Evolutionary conservation across 2,113 vertebrate genomes (phyloP), one percentile per base, ranked within the genome.

Genomic region (Oceanodroma tethys): DNA sequence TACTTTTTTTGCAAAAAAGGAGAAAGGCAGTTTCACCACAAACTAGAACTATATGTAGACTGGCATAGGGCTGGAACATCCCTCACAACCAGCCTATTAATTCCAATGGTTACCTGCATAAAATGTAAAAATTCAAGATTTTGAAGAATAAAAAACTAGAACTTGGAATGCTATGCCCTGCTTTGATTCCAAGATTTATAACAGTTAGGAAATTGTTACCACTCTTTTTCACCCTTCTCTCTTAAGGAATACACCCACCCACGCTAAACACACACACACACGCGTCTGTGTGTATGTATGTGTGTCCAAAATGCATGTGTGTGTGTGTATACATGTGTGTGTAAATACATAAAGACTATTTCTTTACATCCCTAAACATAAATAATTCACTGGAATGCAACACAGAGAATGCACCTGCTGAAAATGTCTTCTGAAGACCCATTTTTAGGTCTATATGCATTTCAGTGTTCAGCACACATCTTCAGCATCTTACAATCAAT

Each of bases 251-350:
- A 40, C 13, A 48, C 10, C 4, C 43, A 5, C 63, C 22, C 30
- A 65, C 36, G 17, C 59, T 16, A 2, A 63, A 71, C 10, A 56
- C 43, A 85, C 10, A 13, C 36, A 70, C 34, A 56, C 6, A 32
- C 1, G 3, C 3, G n/a, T n/a, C 11, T 30, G 15, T 32, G 4
- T 53, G 20, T 20, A 40, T 48, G 5, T 13, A 23, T 2, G 14
- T 19, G 45, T 45, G 45, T 19, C 18, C n/a, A 73, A 78, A 74
- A 50, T 30, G 32, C 12, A 12, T 19, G 45, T 45, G 36, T 34
- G 6, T 59, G 7, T 36, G 12, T 55, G 9, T 42, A 2, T 34
- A 7, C 32, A 36, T 11, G 12, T 36, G 7, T n/a, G 3, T 19
- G 7, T 30, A 13, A 13, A 48, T 48, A 4, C 52, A 45, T 17